Base-by-base conservation (phyloP, 1,140 invertebrate species). In the Danaus melanippus region DNA sequence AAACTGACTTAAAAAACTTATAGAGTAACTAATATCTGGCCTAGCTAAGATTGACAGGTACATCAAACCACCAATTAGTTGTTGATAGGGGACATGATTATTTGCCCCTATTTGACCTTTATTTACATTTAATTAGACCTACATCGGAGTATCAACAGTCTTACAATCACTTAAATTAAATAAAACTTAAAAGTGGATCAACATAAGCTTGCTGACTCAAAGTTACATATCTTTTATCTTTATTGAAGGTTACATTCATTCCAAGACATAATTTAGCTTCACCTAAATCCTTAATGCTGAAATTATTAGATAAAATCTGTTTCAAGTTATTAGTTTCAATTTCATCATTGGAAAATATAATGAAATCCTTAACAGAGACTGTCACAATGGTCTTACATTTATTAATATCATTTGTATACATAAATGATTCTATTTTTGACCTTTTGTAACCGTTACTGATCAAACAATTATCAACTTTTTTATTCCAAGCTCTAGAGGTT, bases 301-400 rank as follows among this genome's bases (percentile, higher is more conserved):
- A 44, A 1, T 32, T 32, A 32, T 32, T 32, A 32, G 21, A 32
- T 7, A 32, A 32, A 32, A 2, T 32, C 21, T 7, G 21, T 32
- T 32, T 32, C 21, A 32, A 32, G 21, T 8, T 32, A 2, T 44
- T 8, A 44, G 42, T 44, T 10, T 44, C 42, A 10, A 10, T 44
- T 44, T 44, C 9, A 44, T 44, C 58, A 57, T 76, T 76, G 10
- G 63, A 76, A 62, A 69, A 72, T 43, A 77, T 53, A 47, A 84
- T 66, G 43, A 75, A 65, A 69, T 83, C 76, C 67, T 79, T 75
- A 2, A 82, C 79, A 74, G 73, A 79, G 6, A 79, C 32, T 53
- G 71, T 62, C 7, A 81, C 58, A 50, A 67, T 72, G 15, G 66
- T 66, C 42, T 56, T 64, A 45, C 40, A 42, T 11, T 62, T 47